Conservation (phyloP, 1,140 invertebrate genomes). For the Drosophila eugracilis region DNA sequence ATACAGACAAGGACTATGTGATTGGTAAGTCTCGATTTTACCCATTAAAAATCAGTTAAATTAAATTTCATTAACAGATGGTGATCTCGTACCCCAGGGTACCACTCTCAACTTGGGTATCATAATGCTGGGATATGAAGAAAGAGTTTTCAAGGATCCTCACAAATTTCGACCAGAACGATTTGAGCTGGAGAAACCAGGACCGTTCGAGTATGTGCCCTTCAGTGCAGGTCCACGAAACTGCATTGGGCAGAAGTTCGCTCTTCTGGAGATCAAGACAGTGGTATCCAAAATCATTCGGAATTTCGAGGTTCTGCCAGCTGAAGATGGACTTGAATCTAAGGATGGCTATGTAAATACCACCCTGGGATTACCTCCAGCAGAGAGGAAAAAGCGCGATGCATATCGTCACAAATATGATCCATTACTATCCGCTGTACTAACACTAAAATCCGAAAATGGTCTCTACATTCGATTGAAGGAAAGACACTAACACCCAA, state of each 20-base stretch:
- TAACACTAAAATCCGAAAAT: slow-evolving; percentile 79
- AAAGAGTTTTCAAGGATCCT: slow-evolving; percentile 88
- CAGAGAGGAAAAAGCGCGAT: slow-evolving; percentile 31
- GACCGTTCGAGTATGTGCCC: slow-evolving; percentile 86
- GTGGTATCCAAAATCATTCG: slow-evolving; percentile 85
- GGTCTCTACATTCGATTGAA: slow-evolving; percentile 65
- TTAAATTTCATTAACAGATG: slow-evolving; percentile 20
- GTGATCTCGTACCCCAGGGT: slow-evolving; percentile 46
- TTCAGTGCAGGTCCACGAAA: slow-evolving; percentile 85
- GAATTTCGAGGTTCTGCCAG: slow-evolving; percentile 75
- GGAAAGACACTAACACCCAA: slow-evolving; percentile 22
- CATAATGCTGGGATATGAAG: slow-evolving; percentile 55
- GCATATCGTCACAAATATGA: slow-evolving; percentile 70
- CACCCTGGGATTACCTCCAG: slow-evolving; percentile 44
- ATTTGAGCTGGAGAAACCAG: slow-evolving; percentile 86
- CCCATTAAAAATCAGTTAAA: neutral
- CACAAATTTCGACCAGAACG: slow-evolving; percentile 91
- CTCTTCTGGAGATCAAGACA: slow-evolving; percentile 85
- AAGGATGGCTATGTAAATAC: slow-evolving; percentile 70
- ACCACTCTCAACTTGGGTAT: slow-evolving; percentile 50
- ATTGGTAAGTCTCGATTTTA: slow-evolving; percentile 44
- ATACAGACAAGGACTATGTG: slow-evolving; percentile 26
- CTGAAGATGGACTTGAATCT: slow-evolving; percentile 67
- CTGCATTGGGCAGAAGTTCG: slow-evolving; percentile 85
- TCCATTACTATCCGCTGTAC: slow-evolving; percentile 67